These are phyloP conservation scores for Illadopsis cleaveri DNA, from an alignment of 2,113 vertebrate species.

Conservation along the genomic window DNA sequence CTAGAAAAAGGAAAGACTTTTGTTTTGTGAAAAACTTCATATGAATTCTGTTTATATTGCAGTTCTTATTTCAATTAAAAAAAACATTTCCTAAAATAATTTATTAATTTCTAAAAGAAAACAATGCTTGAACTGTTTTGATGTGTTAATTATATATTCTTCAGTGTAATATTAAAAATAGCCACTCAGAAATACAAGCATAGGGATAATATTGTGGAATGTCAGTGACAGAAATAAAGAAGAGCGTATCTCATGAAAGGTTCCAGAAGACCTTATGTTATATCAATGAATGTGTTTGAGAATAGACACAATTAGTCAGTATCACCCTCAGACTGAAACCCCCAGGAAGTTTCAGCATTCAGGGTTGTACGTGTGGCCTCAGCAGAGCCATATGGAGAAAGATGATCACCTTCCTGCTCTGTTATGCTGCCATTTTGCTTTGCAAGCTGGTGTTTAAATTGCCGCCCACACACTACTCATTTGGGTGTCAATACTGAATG, in stretches of 20 bases:
- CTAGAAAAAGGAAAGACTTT: not conserved
- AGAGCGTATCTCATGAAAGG: not conserved
- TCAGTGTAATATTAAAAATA: not conserved
- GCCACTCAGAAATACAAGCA: not conserved
- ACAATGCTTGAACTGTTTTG: not conserved
- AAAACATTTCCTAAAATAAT: not conserved
- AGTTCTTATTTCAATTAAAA: not conserved
- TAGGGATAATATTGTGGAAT: not conserved
- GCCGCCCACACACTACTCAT: constrained; percentile 43
- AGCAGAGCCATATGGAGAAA: constrained; percentile 47
- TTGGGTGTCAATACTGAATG: constrained; percentile 40
- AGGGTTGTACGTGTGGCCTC: not conserved
- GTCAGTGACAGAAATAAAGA: not conserved
- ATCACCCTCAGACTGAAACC: not conserved
- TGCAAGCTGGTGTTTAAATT: constrained; percentile 64
- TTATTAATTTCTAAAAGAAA: not conserved
- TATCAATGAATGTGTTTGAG: not conserved
- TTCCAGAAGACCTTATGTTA: not conserved
- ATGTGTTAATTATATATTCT: not conserved
- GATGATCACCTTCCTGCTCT: constrained; percentile 55
- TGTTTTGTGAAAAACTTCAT: not conserved
- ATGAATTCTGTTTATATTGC: not conserved
- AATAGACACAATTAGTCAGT: not conserved
- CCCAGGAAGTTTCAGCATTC: not conserved
- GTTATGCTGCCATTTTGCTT: constrained; percentile 50